phyloP scores from a whole-genome alignment of 2,797 vertebrate species.

The Tokudaia tokunoshimensis region DNA sequence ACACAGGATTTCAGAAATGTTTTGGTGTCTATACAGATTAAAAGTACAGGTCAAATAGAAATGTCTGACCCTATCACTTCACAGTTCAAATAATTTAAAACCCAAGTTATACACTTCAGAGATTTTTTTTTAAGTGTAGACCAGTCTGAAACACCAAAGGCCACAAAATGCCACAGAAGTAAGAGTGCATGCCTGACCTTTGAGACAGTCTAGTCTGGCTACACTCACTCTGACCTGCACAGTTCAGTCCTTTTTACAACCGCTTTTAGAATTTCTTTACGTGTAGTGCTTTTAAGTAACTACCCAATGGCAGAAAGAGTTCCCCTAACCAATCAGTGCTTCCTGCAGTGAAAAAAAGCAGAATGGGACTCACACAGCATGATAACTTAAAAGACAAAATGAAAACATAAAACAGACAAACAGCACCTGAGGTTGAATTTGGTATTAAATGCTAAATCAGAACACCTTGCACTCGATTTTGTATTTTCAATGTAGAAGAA shows the following conservation, averaged over 20 bases:
- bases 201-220: conserved; percentile 82
- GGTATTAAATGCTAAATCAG: conserved; percentile 43
- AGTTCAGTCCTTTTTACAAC: conserved; percentile 75
- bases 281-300: conserved; percentile 78
- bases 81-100: conserved; percentile 81
- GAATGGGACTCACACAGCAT: conserved; percentile 61
- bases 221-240: conserved; percentile 86
- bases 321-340: conserved; percentile 75
- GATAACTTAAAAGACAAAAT: conserved; percentile 77
- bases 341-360: conserved; percentile 38
- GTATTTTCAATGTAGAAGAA: conserved; percentile 58
- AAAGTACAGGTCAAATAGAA: conserved; percentile 75
- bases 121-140: conserved; percentile 58
- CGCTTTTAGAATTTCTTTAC: conserved; percentile 80
- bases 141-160: conserved; percentile 82
- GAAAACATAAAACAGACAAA: conserved; percentile 52
- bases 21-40: conserved; percentile 51
- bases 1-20: conserved; percentile 80
- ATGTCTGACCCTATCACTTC: conserved; percentile 73
- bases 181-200: conserved; percentile 88
- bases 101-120: conserved; percentile 77
- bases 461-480: background rate
- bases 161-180: conserved; percentile 88
- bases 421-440: background rate
- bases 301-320: conserved; percentile 74